A percentile compares a stretch with the other conserved stretches of the same genome.
These are phyloP conservation scores for Montipora foliosa DNA, from an alignment of 64 coral and sea anemone species.

Conservation along the genomic window DNA sequence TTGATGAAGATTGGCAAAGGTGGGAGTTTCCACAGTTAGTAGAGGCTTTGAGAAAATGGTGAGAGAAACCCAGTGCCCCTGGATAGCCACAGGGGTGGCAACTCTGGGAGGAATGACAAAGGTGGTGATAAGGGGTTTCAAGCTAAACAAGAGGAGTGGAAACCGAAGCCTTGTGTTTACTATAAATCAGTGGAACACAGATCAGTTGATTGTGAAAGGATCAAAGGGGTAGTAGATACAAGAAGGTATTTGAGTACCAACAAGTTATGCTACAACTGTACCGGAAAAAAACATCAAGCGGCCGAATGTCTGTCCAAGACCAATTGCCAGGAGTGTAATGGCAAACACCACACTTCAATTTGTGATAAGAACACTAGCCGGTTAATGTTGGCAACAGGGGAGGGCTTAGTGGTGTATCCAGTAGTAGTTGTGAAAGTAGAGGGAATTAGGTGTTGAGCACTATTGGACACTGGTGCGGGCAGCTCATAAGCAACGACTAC, in stretches of 20 bases:
- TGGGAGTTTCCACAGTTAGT: constrained; percentile 42
- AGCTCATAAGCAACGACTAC: constrained; percentile 65
- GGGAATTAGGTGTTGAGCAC: constrained; percentile 62
- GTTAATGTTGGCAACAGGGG: constrained; percentile 23
- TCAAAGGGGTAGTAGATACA: neutral
- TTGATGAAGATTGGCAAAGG: constrained; percentile 37
- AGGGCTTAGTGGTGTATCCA: constrained; percentile 42
- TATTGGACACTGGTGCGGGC: constrained; percentile 61
- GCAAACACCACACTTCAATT: constrained; percentile 50
- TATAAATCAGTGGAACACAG: constrained; percentile 30
- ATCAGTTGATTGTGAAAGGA: constrained; percentile 22
- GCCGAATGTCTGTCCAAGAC: constrained; percentile 18
- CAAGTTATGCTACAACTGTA: constrained; percentile 8
- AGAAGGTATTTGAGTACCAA: neutral
- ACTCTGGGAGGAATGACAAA: neutral
- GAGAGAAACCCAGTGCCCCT: constrained; percentile 55
- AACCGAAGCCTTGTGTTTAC: constrained; percentile 27
- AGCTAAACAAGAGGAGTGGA: constrained; percentile 33
- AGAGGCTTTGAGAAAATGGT: constrained; percentile 37
- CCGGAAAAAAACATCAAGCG: constrained; percentile 12
- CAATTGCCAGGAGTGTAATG: constrained; percentile 17
- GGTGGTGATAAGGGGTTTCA: neutral
- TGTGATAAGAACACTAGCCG: constrained; percentile 2
- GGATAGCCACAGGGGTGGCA: neutral
- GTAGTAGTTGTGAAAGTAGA: constrained; percentile 35